Percentiles rank a stretch among this genome's conserved stretches.
Evolutionary conservation across 2,888 invertebrate species (phyloP).

Genomic region (Cosmorhoe ocellata): DNA sequence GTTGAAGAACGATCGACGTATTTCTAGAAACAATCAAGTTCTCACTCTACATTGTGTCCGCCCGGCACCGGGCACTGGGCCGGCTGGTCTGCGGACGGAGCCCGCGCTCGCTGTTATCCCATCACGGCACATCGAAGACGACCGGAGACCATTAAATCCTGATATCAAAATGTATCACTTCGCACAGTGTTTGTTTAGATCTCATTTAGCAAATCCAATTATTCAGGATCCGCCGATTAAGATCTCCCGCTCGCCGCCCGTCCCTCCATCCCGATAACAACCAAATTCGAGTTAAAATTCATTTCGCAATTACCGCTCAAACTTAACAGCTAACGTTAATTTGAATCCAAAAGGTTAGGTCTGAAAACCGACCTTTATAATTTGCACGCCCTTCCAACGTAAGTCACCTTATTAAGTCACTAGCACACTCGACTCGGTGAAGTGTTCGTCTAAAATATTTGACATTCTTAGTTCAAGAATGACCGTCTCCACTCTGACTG

Average conservation of each 20-base stretch:
- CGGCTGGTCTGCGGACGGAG: too few relatives aligned
- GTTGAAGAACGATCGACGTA: too few relatives aligned
- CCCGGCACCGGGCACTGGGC: too few relatives aligned
- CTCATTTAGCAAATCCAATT: conserved; percentile 13
- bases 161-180: conserved; percentile 1
- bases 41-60: too few relatives aligned
- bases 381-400: conserved; percentile 1
- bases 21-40: too few relatives aligned
- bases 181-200: conserved; percentile 21
- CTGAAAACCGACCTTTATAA: background rate
- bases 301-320: conserved; percentile 5
- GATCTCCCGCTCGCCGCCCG: background rate
- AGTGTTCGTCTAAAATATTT: background rate
- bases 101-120: background rate
- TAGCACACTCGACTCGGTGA: too few relatives aligned
- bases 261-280: conserved; percentile 4
- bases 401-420: conserved; percentile 14
- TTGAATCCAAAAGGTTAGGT: conserved; percentile 4
- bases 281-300: conserved; percentile 1
- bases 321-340: conserved; percentile 7
- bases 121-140: background rate
- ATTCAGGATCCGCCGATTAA: conserved; percentile 8
- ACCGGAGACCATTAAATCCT: background rate
- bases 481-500: too few relatives aligned
- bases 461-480: too few relatives aligned